Evolutionary conservation across 2,888 invertebrate genomes (phyloP), one percentile per base, ranked within the genome.

Genomic region (Pterostichus niger): DNA sequence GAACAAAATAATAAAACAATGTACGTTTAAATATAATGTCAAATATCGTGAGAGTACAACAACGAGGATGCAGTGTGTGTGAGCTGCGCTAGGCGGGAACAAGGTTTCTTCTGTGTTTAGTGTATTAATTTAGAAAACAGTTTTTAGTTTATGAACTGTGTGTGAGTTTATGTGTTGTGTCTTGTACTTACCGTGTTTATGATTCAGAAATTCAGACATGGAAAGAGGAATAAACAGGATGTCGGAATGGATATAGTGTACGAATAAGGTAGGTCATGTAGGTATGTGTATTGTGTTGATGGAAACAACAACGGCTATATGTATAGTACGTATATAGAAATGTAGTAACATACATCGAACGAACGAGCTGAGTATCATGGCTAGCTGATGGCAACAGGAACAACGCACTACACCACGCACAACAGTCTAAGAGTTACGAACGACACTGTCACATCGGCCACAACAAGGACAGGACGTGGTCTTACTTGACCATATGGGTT

Each of bases 371-470:
- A 89, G 83, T 83, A 83, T 88, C 89, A 89, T 89, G 88, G 89
- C 83, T 83, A 83, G 83, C 89, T 89, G 85, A 84, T 84, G 87
- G 88, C 87, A 86, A 87, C 87, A 73, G 83, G 86, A 85, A 86
- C 86, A 85, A 86, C 89, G 90, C 89, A 90, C 89, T 90, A 90
- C 90, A 89, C 86, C 87, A 87, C 87, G 87, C 86, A 86, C 86
- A 86, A 87, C 86, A 86, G 86, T 87, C 88, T 88, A 88, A 88
- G 87, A 88, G 88, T 88, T 87, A 88, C 88, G 82, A 87, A 87
- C 87, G 89, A 90, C 90, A 90, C 89, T 89, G 89, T 89, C 89
- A 90, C 89, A 90, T 89, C 88, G 89, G 82, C 88, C 89, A 90
- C 89, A 90, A 90, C 89, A 90, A 89, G 89, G 88, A 89, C 88